Conservation (phyloP, 1,140 invertebrate genomes). For the Ganaspis sp. region DNA sequence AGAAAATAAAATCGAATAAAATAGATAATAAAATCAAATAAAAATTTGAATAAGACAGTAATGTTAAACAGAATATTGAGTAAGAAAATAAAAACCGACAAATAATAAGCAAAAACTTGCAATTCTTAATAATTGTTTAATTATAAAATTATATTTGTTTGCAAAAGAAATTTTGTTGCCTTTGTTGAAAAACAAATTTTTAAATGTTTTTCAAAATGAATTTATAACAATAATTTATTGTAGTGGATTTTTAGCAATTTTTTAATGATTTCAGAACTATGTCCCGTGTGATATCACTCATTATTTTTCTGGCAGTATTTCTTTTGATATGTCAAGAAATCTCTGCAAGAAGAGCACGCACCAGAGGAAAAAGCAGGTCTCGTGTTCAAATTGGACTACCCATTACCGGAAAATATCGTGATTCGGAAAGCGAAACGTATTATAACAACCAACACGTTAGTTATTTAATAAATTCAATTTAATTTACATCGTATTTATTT, state of each 20-base stretch:
- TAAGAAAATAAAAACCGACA: too few relatives aligned
- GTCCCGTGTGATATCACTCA: constrained; percentile 62
- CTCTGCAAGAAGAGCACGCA: constrained; percentile 78
- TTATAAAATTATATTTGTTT: too few relatives aligned
- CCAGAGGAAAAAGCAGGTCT: constrained; percentile 83
- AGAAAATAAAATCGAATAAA: too few relatives aligned
- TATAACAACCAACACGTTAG: constrained; percentile 92
- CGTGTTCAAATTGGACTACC: constrained; percentile 88
- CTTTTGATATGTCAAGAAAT: constrained; percentile 66
- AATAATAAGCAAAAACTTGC: too few relatives aligned
- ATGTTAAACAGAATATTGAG: too few relatives aligned
- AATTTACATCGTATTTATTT: background rate
- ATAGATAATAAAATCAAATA: too few relatives aligned
- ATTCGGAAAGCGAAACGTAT: constrained; percentile 90
- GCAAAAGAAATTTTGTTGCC: too few relatives aligned
- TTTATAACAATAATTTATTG: background rate
- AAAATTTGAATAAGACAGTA: too few relatives aligned
- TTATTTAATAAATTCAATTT: constrained; percentile 48
- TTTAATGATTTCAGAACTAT: constrained; percentile 61
- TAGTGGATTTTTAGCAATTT: background rate
- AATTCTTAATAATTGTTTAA: too few relatives aligned
- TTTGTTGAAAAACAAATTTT: too few relatives aligned
- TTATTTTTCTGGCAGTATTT: constrained; percentile 67
- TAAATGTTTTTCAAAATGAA: background rate
- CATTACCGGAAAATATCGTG: constrained; percentile 90